These are phyloP conservation scores for Hippocampus kuda DNA, from an alignment of 2,797 vertebrate species.

Conservation along the genomic window DNA sequence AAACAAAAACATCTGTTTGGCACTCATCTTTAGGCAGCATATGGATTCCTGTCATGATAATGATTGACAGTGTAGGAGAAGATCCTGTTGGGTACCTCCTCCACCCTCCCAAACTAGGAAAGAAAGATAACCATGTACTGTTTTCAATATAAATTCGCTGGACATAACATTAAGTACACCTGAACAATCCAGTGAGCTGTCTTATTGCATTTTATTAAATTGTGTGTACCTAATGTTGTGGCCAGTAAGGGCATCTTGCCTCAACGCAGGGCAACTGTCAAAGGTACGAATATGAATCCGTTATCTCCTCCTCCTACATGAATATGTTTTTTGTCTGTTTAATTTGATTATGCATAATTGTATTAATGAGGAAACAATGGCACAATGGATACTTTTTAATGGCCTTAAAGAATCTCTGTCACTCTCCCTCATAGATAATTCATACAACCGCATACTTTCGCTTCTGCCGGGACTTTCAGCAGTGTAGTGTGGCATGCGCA, in stretches of 20 bases:
- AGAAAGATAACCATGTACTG: constrained; percentile 9
- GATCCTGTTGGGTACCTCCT: constrained; percentile 3
- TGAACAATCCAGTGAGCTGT: background rate
- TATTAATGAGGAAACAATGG: constrained; percentile 23
- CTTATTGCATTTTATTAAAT: background rate
- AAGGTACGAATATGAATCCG: constrained; percentile 12
- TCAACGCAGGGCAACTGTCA: constrained; percentile 30
- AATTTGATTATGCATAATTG: constrained; percentile 19
- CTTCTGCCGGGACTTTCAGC: constrained; percentile 39
- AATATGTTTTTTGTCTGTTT: background rate
- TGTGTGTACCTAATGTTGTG: background rate
- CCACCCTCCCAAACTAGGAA: constrained; percentile 9
- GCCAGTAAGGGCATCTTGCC: background rate
- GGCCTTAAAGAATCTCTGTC: constrained; percentile 43
- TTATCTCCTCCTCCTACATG: background rate
- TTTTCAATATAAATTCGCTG: background rate
- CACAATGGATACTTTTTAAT: constrained; percentile 35
- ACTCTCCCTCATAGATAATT: constrained; percentile 43
- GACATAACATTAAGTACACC: background rate
- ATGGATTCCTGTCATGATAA: constrained; percentile 62
- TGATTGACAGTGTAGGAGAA: constrained; percentile 43
- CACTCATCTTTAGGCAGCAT: constrained; percentile 51
- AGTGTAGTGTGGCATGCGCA: constrained; percentile 48
- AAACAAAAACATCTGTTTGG: constrained; percentile 69
- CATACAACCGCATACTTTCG: constrained; percentile 50